A percentile compares a stretch with the other conserved stretches of the same genome.
Conservation (phyloP, 2,113 vertebrate species). For the Microtus ochrogaster region DNA sequence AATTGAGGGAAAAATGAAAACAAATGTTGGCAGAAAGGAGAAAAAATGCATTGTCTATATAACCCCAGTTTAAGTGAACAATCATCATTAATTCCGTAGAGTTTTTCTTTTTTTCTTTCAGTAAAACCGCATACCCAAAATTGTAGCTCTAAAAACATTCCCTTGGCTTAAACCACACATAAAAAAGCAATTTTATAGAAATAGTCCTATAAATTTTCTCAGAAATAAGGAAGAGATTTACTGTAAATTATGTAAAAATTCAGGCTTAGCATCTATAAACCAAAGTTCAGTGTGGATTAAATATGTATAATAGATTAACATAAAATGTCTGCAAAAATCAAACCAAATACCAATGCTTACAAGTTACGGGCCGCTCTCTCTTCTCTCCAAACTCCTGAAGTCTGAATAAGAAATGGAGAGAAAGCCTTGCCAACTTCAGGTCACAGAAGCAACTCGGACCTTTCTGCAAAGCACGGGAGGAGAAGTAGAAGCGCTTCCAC, state of each 20-base stretch:
- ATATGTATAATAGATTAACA: conserved; percentile 10
- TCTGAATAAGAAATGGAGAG: conserved; percentile 46
- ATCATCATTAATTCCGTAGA: conserved; percentile 71
- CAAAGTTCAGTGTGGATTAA: conserved; percentile 50
- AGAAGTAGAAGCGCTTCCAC: conserved; percentile 30
- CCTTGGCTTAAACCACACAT: conserved; percentile 68
- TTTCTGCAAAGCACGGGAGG: conserved; percentile 40
- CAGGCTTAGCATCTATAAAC: conserved; percentile 42
- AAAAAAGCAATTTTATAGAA: conserved; percentile 65
- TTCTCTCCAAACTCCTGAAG: conserved; percentile 55
- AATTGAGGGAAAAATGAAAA: conserved; percentile 78
- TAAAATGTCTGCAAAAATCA: conserved; percentile 55
- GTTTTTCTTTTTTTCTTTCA: conserved; percentile 41
- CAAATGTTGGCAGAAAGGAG: conserved; percentile 75
- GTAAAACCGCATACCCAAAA: conserved; percentile 72
- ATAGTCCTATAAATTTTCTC: conserved; percentile 70
- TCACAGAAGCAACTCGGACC: conserved; percentile 56
- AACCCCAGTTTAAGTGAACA: conserved; percentile 71
- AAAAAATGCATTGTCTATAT: conserved; percentile 73
- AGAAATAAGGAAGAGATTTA: conserved; percentile 66
- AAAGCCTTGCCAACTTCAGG: conserved; percentile 24
- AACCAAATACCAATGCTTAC: conserved; percentile 51
- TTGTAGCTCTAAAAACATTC: conserved; percentile 69
- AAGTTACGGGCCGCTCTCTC: conserved; percentile 43
- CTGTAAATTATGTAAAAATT: conserved; percentile 62